Conservation (phyloP, 1,140 invertebrate species). For the Scylla paramamosain region DNA sequence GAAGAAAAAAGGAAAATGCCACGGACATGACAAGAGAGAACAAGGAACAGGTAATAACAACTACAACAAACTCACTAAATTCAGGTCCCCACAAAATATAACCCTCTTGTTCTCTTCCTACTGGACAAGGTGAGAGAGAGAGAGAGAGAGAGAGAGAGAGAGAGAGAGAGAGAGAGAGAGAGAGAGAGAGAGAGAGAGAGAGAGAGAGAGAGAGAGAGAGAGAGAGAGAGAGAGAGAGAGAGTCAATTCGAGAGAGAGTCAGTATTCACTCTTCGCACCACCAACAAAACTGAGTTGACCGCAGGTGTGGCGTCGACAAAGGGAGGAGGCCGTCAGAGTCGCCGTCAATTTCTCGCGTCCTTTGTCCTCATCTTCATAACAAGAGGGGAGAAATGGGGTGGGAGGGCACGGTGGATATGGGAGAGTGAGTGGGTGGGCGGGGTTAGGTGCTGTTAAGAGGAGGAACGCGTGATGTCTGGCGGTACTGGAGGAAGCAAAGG, state of each 20-base stretch:
- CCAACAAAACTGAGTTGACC: not conserved
- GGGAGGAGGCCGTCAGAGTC: not conserved
- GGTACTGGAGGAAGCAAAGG: not conserved
- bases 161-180: no score
- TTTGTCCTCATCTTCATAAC: slow-evolving; percentile 23
- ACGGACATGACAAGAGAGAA: no score
- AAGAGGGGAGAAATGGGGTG: not conserved
- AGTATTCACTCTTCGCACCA: not conserved
- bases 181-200: no score
- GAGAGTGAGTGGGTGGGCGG: not conserved
- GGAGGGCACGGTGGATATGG: not conserved
- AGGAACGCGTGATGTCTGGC: not conserved
- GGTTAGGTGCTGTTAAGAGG: not conserved
- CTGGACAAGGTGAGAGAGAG: no score
- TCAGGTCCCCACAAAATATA: no score
- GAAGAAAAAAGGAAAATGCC: no score
- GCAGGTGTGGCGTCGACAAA: not conserved
- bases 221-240: not conserved
- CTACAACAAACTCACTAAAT: no score
- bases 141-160: no score
- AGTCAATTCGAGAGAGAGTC: no score
- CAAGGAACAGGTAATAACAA: no score
- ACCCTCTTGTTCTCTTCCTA: no score
- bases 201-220: not conserved
- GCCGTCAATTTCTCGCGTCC: not conserved